A percentile compares a stretch with the other conserved stretches of the same genome.
phyloP scores from a whole-genome alignment of 1,140 invertebrate species.

The Melipona quadrifasciata region DNA sequence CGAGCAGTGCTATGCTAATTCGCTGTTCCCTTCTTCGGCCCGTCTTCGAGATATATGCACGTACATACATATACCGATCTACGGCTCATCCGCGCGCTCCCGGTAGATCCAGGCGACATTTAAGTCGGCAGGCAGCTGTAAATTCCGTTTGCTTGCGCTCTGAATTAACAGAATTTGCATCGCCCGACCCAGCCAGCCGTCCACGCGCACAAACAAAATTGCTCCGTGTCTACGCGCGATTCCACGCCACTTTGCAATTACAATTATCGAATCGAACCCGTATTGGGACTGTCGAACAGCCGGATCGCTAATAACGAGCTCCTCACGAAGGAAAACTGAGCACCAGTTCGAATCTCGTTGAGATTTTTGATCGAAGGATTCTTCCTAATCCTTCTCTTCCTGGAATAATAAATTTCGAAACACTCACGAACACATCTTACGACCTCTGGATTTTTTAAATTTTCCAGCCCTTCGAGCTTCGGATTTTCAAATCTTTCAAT shows the following conservation, averaged over 20 bases:
- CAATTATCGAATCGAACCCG: not conserved
- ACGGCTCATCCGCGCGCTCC: not conserved
- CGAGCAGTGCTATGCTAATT: conserved; percentile 30
- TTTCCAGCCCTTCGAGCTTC: not conserved
- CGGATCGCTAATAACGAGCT: not conserved
- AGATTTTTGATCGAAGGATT: no score
- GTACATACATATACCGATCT: conserved; percentile 5
- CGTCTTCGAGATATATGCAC: not conserved
- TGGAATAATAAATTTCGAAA: no score
- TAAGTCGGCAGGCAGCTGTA: not conserved
- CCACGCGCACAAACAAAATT: conserved; percentile 34
- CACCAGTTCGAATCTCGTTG: no score
- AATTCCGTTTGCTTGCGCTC: conserved; percentile 21
- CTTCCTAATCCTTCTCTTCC: no score
- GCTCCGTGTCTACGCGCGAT: conserved; percentile 8
- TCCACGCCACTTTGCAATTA: conserved; percentile 20
- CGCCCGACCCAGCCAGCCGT: not conserved
- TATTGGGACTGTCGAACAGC: not conserved
- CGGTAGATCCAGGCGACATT: not conserved
- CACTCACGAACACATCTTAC: no score
- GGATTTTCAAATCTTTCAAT: no score
- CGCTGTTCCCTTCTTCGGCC: conserved; percentile 8
- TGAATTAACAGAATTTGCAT: conserved; percentile 43
- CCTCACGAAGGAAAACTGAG: no score
- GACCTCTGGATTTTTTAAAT: no score